phyloP scores from a whole-genome alignment of 2,797 vertebrate species.

The Hippopotamyrus pictus region DNA sequence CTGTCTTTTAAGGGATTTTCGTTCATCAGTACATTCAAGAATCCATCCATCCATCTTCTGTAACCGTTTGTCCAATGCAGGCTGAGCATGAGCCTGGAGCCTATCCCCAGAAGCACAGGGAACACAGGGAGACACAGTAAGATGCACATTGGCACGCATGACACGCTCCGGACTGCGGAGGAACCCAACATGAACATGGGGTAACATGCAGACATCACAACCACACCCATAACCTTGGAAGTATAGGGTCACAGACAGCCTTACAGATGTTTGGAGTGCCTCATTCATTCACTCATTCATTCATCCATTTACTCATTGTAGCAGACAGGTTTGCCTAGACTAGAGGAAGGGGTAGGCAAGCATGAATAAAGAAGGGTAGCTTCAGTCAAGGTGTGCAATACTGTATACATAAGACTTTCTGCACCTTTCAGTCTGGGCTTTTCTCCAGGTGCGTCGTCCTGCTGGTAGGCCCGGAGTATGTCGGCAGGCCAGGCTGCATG shows the following conservation, averaged over 20 bases:
- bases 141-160: background rate
- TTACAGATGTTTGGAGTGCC: background rate
- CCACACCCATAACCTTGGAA: background rate
- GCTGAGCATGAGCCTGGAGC: background rate
- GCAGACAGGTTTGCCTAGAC: background rate
- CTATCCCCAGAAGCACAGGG: background rate
- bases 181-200: background rate
- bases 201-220: background rate
- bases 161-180: background rate
- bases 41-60: background rate
- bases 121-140: background rate
- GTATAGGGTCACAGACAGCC: background rate
- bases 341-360: background rate
- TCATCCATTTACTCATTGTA: background rate
- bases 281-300: background rate
- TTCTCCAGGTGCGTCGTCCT: background rate
- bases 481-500: background rate
- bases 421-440: background rate
- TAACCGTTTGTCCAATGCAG: background rate
- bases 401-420: background rate
- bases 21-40: background rate
- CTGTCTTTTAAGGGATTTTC: slow-evolving; percentile 51
- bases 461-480: background rate
- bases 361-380: background rate
- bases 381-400: background rate